Evolutionary conservation across 2,797 vertebrate species (phyloP).

Genomic region (Danio albolineatus): DNA sequence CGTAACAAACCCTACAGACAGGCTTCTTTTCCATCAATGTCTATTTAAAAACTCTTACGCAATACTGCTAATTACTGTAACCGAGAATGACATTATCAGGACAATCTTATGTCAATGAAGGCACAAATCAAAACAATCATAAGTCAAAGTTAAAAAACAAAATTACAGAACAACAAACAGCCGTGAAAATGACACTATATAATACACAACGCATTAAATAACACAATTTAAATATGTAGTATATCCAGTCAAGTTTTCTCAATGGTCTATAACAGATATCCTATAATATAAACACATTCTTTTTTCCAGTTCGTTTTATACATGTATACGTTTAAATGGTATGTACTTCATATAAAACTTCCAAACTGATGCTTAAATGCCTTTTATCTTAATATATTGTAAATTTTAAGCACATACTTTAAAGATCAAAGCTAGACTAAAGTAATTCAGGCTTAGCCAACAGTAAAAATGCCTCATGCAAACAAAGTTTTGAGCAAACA

Average conservation of each 20-base stretch:
- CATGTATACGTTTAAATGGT: slow-evolving; percentile 13
- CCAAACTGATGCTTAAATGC: slow-evolving; percentile 20
- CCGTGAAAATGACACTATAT: slow-evolving; percentile 80
- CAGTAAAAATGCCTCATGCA: not conserved
- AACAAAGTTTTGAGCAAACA: slow-evolving; percentile 26
- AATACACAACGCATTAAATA: slow-evolving; percentile 84
- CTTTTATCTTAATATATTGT: not conserved
- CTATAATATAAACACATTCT: slow-evolving; percentile 66
- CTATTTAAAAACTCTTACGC: slow-evolving; percentile 11
- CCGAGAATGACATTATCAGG: slow-evolving; percentile 12
- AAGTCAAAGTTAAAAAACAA: slow-evolving; percentile 36
- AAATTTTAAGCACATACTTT: slow-evolving; percentile 16
- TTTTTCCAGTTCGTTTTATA: slow-evolving; percentile 83
- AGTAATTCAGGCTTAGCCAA: not conserved
- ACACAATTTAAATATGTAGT: slow-evolving; percentile 72
- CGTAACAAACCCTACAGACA: slow-evolving; percentile 13
- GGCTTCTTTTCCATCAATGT: slow-evolving; percentile 17
- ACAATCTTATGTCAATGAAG: slow-evolving; percentile 55
- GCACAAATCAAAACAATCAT: slow-evolving; percentile 55
- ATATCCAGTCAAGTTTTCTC: slow-evolving; percentile 79
- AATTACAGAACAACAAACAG: slow-evolving; percentile 64
- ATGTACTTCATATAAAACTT: slow-evolving; percentile 29
- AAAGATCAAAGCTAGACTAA: slow-evolving; percentile 25
- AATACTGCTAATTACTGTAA: slow-evolving; percentile 34
- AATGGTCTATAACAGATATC: slow-evolving; percentile 50